Conservation (phyloP, 2,797 vertebrate species). For the Anguilla obscura region DNA sequence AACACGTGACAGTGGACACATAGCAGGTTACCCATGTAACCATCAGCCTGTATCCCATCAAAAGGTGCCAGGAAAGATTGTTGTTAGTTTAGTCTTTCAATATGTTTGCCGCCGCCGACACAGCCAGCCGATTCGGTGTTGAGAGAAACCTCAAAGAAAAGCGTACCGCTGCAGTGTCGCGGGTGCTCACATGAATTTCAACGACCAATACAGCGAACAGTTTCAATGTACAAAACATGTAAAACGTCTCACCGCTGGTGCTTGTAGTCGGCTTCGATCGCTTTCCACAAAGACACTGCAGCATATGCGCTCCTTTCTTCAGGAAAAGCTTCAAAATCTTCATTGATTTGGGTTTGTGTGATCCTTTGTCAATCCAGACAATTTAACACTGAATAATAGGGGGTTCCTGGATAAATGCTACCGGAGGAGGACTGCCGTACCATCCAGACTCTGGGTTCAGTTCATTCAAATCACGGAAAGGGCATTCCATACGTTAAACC, state of each 20-base stretch:
- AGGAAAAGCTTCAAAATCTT: conserved; percentile 94
- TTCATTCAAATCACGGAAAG: conserved; percentile 65
- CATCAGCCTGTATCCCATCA: neutral
- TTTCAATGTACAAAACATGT: conserved; percentile 54
- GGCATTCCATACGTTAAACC: conserved; percentile 70
- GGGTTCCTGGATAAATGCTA: conserved; percentile 64
- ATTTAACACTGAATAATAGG: conserved; percentile 71
- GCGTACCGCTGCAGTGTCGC: neutral
- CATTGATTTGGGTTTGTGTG: conserved; percentile 87
- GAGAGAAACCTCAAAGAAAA: neutral
- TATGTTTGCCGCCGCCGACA: neutral
- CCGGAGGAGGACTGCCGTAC: conserved; percentile 51
- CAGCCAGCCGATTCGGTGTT: neutral
- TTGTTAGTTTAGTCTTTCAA: neutral
- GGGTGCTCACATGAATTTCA: neutral
- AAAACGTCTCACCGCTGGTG: conserved; percentile 80
- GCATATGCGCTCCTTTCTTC: conserved; percentile 99
- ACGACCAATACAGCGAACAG: neutral
- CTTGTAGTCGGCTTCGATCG: conserved; percentile 91
- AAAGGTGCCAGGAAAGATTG: neutral
- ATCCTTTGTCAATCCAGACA: conserved; percentile 76
- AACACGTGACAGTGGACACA: neutral
- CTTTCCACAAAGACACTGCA: conserved; percentile 99
- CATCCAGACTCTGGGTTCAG: conserved; percentile 45
- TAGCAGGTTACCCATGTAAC: neutral